Conservation (phyloP, 2,797 vertebrate species). For the Dendrocincla fuliginosa region DNA sequence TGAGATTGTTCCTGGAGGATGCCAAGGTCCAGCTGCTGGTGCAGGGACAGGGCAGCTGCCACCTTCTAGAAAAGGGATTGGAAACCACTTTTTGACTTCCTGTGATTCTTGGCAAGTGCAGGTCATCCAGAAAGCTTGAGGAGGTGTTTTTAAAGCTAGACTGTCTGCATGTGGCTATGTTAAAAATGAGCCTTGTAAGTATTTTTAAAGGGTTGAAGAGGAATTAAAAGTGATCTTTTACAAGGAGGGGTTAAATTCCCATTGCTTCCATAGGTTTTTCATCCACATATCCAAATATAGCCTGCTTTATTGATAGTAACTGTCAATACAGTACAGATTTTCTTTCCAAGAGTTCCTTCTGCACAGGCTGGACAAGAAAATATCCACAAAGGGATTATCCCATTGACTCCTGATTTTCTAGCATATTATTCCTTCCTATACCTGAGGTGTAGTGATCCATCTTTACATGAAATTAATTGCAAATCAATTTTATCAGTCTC, state of each 20-base stretch:
- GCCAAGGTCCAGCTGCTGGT: not conserved
- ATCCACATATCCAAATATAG: not conserved
- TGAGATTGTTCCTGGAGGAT: not conserved
- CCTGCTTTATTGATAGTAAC: not conserved
- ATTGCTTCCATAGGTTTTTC: not conserved
- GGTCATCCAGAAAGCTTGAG: not conserved
- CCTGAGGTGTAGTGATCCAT: not conserved
- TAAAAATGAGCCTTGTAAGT: not conserved
- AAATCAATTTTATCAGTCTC: not conserved
- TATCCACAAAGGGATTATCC: not conserved
- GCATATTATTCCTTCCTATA: not conserved
- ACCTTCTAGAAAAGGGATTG: not conserved
- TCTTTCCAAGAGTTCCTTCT: not conserved
- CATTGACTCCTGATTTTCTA: not conserved
- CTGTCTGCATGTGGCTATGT: not conserved
- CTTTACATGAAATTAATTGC: not conserved
- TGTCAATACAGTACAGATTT: not conserved
- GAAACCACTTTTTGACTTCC: not conserved
- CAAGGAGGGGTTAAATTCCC: not conserved
- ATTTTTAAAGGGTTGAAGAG: not conserved
- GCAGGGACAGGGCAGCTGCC: not conserved
- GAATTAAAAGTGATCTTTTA: not conserved
- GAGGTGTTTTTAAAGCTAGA: not conserved
- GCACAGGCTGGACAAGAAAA: not conserved
- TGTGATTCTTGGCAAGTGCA: not conserved